These are phyloP conservation scores for Bufo gargarizans DNA, from an alignment of 2,113 vertebrate genomes.

Conservation along the genomic window DNA sequence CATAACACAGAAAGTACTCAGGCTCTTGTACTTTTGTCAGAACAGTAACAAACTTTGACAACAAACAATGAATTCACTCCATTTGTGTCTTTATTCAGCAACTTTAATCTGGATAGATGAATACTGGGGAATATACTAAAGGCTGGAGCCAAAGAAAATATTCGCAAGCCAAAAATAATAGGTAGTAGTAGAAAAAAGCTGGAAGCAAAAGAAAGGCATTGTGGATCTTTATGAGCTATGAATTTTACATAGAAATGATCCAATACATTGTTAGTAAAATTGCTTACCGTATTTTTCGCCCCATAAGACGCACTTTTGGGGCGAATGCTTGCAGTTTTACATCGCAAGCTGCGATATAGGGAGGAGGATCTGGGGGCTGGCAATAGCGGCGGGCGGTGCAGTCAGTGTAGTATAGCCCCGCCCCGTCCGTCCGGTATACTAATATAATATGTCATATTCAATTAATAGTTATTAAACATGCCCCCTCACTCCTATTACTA, in stretches of 20 bases:
- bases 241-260: neutral
- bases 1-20: slow-evolving; percentile 21
- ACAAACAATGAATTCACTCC: slow-evolving; percentile 26
- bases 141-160: neutral
- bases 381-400: too few relatives aligned
- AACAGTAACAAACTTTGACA: slow-evolving; percentile 38
- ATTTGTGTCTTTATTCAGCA: neutral
- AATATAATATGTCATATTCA: too few relatives aligned
- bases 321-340: too few relatives aligned
- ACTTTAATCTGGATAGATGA: slow-evolving; percentile 23
- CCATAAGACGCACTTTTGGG: too few relatives aligned
- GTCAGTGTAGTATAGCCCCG: too few relatives aligned
- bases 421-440: too few relatives aligned
- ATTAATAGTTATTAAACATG: too few relatives aligned
- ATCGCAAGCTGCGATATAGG: too few relatives aligned
- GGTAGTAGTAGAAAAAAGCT: neutral
- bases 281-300: too few relatives aligned
- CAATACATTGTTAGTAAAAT: neutral
- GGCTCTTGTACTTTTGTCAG: slow-evolving; percentile 36
- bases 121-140: neutral
- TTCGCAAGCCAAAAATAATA: slow-evolving; percentile 12
- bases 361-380: too few relatives aligned
- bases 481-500: too few relatives aligned
- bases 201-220: neutral
- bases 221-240: neutral